Evolutionary conservation across 2,113 vertebrate genomes (phyloP).

Genomic region (Sporophila hypoxantha): DNA sequence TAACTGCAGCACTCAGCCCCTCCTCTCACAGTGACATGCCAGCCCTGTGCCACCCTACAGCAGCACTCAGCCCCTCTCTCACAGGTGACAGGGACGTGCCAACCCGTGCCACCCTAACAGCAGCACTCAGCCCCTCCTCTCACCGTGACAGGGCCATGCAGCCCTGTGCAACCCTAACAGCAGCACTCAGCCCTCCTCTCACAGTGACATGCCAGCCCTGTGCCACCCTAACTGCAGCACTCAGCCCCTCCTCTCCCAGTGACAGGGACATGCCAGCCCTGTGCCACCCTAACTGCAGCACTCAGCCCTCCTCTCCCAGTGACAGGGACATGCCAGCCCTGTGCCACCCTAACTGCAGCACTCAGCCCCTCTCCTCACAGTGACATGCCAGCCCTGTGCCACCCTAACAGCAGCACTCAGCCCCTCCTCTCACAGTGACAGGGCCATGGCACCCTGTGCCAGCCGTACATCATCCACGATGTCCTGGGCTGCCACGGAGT

Average conservation of each 20-base stretch:
- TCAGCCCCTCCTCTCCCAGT: neutral
- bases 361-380: neutral
- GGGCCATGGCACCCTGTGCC: neutral
- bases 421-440: too few species aligned
- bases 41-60: neutral
- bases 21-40: neutral
- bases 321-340: too few species aligned
- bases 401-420: too few species aligned
- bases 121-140: too few species aligned
- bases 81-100: too few species aligned
- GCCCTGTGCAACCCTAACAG: neutral
- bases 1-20: too few species aligned
- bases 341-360: neutral
- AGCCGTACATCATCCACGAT: slow-evolving; percentile 85
- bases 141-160: too few species aligned
- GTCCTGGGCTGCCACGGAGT: slow-evolving; percentile 91
- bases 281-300: too few species aligned
- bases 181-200: too few species aligned
- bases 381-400: too few species aligned
- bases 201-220: neutral
- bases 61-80: neutral
- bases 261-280: too few species aligned
- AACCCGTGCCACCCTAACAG: neutral
- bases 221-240: neutral
- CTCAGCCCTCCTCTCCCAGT: too few species aligned